Conservation (phyloP, 2,888 invertebrate species). For the Acronicta psi region DNA sequence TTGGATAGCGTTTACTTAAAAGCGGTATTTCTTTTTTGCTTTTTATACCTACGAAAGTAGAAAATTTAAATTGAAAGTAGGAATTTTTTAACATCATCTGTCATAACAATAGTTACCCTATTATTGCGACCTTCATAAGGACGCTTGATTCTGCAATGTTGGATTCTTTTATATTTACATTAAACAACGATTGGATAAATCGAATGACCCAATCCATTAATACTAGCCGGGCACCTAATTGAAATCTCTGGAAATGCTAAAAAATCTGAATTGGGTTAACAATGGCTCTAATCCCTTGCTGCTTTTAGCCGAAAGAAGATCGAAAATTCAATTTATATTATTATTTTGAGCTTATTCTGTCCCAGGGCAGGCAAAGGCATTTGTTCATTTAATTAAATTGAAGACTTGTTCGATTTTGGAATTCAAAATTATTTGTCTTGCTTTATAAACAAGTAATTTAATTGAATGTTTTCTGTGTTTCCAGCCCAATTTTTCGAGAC, state of each 20-base stretch:
- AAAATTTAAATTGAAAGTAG: no score
- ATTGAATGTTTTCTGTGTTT: conserved; percentile 64
- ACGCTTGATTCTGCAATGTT: no score
- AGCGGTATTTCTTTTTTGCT: no score
- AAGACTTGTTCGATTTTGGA: conserved; percentile 8
- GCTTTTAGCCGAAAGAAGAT: conserved; percentile 14
- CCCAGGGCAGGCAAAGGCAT: no score
- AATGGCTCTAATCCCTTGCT: conserved; percentile 20
- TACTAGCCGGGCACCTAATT: conserved; percentile 5
- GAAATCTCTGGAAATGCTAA: conserved; percentile 13
- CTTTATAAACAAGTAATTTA: background rate
- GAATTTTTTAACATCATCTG: no score
- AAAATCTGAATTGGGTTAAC: conserved; percentile 28
- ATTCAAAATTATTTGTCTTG: background rate
- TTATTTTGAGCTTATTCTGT: no score
- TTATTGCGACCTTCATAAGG: no score
- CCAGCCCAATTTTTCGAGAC: conserved; percentile 93
- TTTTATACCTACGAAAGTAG: no score
- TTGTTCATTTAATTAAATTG: background rate
- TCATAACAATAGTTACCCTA: no score
- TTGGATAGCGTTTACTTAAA: no score
- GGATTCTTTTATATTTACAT: conserved; percentile 4
- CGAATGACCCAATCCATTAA: conserved; percentile 15
- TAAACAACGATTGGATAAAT: conserved; percentile 3
- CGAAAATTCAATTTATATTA: background rate